Evolutionary conservation across 2,888 invertebrate genomes (phyloP), one percentile per base, ranked within the genome.

Genomic region (Galerucella calmariensis): DNA sequence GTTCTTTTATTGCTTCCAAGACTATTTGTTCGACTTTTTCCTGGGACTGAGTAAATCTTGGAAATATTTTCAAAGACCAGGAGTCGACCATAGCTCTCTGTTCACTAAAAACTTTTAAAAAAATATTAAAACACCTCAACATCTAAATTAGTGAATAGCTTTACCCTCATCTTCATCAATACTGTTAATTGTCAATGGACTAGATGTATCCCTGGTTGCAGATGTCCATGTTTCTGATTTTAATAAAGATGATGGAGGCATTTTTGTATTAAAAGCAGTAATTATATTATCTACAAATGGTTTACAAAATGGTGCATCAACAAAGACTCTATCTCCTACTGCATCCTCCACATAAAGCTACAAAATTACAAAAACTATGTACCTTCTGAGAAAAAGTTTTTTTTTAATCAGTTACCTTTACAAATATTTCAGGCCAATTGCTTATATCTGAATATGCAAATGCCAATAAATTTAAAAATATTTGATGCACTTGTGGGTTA

Each of bases 291-390:
- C 96, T 0, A 97, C 95, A 85, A 98, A 94, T 27, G 94, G 93
- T 83, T 94, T 94, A 86, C 97, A 97, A 88, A 96, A 95, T 0
- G 95, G 92, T 81, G 95, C 93, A 85, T 98, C 98, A 24, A 98
- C 96, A 97, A 98, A 98, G 79, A 95, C 91, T 53, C 98, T 90
- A 84, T 99, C 98, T 61, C 95, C 96, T 1, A 97, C 89, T 0
- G 97, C 96, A 89, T 99, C 98, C 84, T 99, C 98, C 75, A 98
- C 93, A 86, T 97, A 98, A 0, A 96, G 91, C 93, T 95, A 83
- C 8, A 88, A 86, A 73, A 35, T 73, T 62, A 56, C 70, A 74
- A 71, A 53, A 56, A 53, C 78, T 75, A 20, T 56, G n/a, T 51
- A 16, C n/a, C n/a, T 51, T 51, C 14, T 41, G 35, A 72, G 70